Base-by-base conservation (phyloP, 2,888 invertebrate species). In the Phorcus lineatus region DNA sequence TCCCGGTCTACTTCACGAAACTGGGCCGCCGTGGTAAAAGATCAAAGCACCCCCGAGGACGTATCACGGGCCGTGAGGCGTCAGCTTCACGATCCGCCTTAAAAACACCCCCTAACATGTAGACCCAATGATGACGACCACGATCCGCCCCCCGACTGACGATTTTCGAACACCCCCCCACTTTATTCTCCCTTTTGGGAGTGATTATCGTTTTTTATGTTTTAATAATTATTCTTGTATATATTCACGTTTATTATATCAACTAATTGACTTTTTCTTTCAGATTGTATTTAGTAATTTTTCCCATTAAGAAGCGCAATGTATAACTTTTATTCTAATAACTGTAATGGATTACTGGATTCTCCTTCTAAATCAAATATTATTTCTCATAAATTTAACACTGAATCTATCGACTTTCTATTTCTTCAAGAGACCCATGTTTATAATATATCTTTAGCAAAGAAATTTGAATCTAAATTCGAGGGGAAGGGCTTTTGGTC, bases 331-430 rank as follows among this genome's bases (percentile, higher is more conserved):
- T n/a, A 19, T n/a, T 36, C 70, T 16, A 70, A 36, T 17, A 70
- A 70, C 19, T 70, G 70, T 70, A 70, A 70, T 70, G 70, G 70
- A 19, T 19, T 70, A 6, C 11, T 70, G 19, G 9, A 40, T 19
- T 31, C 4, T 19, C 19, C 70, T n/a, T 31, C 11, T 70, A 70
- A 40, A 70, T 0, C 19, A 1, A 70, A 70, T 19, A 40, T 85
- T 62, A 85, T 86, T 67, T 78, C 66, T 19, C 55, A 80, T 31
- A 79, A 84, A 76, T 74, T 57, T n/a, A 83, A 83, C 13, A 81
- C 82, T 13, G 82, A 82, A 16, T 80, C 81, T n/a, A 70, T 70
- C n/a, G 36, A 77, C 17, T 57, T 78, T 36, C 31, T 78, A 17
- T 66, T 78, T n/a, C 54, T 55, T 55, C 76, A 77, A 57, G 76